Conservation (phyloP, 37 sponge, comb jelly and placozoan genomes). For the Aplysina aerophoba region DNA sequence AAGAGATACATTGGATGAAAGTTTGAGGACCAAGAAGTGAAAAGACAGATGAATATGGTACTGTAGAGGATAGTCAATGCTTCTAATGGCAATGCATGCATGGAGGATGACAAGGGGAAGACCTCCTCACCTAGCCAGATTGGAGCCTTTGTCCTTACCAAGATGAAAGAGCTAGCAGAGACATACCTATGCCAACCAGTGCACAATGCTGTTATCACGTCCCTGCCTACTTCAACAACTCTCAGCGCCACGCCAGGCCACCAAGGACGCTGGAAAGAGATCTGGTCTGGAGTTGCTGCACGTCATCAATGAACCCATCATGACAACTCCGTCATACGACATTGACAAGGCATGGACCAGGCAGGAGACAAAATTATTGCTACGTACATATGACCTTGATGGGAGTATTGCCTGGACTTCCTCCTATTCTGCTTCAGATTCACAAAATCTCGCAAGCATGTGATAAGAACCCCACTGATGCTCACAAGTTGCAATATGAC, state of each 20-base stretch:
- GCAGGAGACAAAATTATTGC: conserved; percentile 83
- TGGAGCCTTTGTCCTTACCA: conserved; percentile 95
- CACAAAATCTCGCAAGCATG: conserved; percentile 90
- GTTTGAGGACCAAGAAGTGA: conserved; percentile 91
- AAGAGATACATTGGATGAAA: conserved; percentile 95
- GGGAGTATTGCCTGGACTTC: too few species aligned
- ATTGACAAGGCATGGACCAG: conserved; percentile 91
- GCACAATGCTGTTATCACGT: conserved; percentile 97
- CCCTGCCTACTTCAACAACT: conserved; percentile 99
- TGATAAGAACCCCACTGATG: conserved; percentile 91
- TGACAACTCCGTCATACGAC: conserved; percentile 97
- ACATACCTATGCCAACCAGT: conserved; percentile 83
- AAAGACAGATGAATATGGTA: conserved; percentile 83
- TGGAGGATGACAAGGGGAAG: conserved; percentile 83
- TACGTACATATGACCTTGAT: not conserved
- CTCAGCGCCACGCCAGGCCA: conserved; percentile 99
- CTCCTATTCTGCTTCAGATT: too few species aligned
- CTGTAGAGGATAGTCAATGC: conserved; percentile 91
- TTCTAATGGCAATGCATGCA: conserved; percentile 98
- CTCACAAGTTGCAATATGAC: conserved; percentile 91
- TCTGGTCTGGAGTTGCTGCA: conserved; percentile 93
- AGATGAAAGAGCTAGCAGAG: conserved; percentile 99
- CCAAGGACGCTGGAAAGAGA: conserved; percentile 99
- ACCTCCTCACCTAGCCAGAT: conserved; percentile 97
- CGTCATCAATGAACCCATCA: conserved; percentile 99